A percentile compares a stretch with the other conserved stretches of the same genome.
phyloP scores from a whole-genome alignment of 2,888 invertebrate genomes.

The Keiferia lycopersicella region DNA sequence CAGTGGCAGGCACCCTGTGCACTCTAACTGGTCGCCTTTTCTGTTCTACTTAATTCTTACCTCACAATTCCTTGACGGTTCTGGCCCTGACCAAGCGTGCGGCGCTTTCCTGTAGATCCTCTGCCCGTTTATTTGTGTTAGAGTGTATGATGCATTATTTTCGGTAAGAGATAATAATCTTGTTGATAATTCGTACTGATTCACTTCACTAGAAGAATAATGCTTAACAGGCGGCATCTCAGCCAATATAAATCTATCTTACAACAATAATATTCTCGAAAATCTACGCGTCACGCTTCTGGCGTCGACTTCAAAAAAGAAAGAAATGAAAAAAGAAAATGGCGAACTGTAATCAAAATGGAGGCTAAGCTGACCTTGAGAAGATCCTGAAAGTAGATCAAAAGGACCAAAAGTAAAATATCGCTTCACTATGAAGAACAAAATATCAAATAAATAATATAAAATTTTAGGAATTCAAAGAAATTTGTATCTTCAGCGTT shows the following conservation, averaged over 20 bases:
- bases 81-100: conserved; percentile 75
- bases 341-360: conserved; percentile 50
- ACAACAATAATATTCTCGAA: conserved; percentile 66
- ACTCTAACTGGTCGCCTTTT: background rate
- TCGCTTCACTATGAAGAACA: background rate
- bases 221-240: conserved; percentile 75
- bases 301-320: conserved; percentile 60
- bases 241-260: conserved; percentile 67
- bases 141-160: conserved; percentile 74
- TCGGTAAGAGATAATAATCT: conserved; percentile 76
- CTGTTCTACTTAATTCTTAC: conserved; percentile 52
- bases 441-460: background rate
- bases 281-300: conserved; percentile 52
- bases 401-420: background rate
- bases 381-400: conserved; percentile 2
- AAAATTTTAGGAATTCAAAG: background rate
- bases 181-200: conserved; percentile 78
- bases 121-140: conserved; percentile 86
- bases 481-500: no score
- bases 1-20: no score
- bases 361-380: conserved; percentile 44
- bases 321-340: conserved; percentile 52
- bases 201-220: conserved; percentile 76
- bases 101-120: conserved; percentile 84
- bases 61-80: conserved; percentile 83